phyloP scores from a whole-genome alignment of 2,113 vertebrate genomes.

The Oriolus oriolus region DNA sequence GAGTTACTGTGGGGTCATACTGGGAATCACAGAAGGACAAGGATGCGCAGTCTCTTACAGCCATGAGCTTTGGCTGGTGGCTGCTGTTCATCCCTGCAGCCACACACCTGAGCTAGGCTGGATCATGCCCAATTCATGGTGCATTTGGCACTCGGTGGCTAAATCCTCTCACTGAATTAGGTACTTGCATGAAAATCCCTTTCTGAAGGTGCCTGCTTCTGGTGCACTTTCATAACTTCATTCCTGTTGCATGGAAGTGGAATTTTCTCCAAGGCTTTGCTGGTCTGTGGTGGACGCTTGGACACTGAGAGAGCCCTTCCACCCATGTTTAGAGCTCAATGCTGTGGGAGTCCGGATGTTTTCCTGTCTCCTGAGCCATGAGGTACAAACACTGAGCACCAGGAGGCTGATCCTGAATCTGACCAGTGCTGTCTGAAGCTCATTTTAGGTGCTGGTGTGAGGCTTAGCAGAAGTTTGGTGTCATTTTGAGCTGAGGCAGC shows the following conservation, averaged over 20 bases:
- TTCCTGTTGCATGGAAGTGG: not conserved
- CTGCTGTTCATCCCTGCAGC: not conserved
- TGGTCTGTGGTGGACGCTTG: not conserved
- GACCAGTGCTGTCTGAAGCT: not conserved
- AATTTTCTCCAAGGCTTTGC: not conserved
- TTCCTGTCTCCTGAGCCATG: not conserved
- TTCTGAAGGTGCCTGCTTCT: not conserved
- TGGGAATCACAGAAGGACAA: not conserved
- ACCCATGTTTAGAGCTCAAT: not conserved
- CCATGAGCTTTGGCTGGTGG: not conserved
- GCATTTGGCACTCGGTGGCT: accelerated
- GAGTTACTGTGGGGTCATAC: not conserved
- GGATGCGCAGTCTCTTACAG: not conserved
- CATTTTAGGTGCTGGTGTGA: not conserved
- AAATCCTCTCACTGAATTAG: not conserved
- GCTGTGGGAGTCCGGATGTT: not conserved
- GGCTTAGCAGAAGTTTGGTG: not conserved
- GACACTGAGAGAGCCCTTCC: not conserved
- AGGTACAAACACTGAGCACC: not conserved
- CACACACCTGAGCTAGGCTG: not conserved
- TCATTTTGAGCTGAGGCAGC: not conserved
- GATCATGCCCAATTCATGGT: not conserved
- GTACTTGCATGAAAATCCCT: not conserved
- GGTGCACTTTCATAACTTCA: not conserved
- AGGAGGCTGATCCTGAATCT: not conserved